Evolutionary conservation across 2,797 vertebrate genomes (phyloP).

Genomic region (Neosilurus mollespiculum): DNA sequence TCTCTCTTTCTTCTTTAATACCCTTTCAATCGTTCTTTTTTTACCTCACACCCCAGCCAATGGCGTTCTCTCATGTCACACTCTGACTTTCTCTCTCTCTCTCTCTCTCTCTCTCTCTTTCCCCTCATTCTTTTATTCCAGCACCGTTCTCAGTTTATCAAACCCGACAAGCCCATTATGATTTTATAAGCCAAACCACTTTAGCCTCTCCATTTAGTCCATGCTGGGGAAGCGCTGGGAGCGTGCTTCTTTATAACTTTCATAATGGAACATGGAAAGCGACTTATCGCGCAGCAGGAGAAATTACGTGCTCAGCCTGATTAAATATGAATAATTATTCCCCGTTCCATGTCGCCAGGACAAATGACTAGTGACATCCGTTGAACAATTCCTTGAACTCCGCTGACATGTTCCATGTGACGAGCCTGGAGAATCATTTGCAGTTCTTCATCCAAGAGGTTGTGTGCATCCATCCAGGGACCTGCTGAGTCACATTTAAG

Average conservation of each 20-base stretch:
- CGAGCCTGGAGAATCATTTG: slow-evolving; percentile 23
- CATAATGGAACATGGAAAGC: slow-evolving; percentile 83
- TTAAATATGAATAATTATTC: slow-evolving; percentile 85
- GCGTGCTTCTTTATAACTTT: slow-evolving; percentile 78
- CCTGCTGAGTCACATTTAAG: slow-evolving; percentile 36
- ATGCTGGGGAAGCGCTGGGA: slow-evolving; percentile 58
- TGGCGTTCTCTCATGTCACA: background rate
- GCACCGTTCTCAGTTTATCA: slow-evolving; percentile 74
- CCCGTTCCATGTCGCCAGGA: slow-evolving; percentile 66
- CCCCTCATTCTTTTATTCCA: slow-evolving; percentile 62
- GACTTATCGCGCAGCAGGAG: slow-evolving; percentile 73
- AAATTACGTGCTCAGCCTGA: slow-evolving; percentile 70
- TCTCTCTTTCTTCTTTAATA: slow-evolving; percentile 48
- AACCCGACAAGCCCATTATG: slow-evolving; percentile 78
- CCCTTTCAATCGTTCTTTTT: slow-evolving; percentile 12
- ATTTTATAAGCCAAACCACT: slow-evolving; percentile 83
- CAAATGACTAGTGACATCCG: slow-evolving; percentile 79
- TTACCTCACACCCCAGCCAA: background rate
- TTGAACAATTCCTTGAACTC: slow-evolving; percentile 74
- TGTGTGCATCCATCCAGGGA: slow-evolving; percentile 26
- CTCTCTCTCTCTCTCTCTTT: slow-evolving; percentile 21
- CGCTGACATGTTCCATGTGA: slow-evolving; percentile 53
- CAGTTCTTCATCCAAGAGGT: slow-evolving; percentile 12
- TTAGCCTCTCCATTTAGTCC: slow-evolving; percentile 79
- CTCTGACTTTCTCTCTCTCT: slow-evolving; percentile 30